Conservation (phyloP, 2,113 vertebrate genomes). For the Leucopternis melanops region DNA sequence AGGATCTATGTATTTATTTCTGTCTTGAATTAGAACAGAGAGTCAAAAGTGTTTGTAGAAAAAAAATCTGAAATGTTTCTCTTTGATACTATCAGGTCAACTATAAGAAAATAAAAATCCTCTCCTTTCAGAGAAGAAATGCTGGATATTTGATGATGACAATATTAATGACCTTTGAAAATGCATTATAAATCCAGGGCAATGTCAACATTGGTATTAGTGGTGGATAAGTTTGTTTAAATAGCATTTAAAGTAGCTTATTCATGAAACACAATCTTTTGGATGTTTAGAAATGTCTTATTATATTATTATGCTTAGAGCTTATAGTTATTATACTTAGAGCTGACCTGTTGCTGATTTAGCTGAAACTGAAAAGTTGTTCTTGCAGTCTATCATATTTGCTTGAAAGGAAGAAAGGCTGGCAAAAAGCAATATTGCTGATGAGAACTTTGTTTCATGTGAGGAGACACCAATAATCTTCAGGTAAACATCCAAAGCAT, state of each 20-base stretch:
- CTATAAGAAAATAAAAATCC: neutral
- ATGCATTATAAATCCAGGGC: neutral
- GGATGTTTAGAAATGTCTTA: slow-evolving; percentile 27
- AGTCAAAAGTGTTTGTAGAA: neutral
- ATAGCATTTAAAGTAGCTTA: slow-evolving; percentile 29
- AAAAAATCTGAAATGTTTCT: neutral
- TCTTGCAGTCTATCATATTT: neutral
- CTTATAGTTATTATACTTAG: neutral
- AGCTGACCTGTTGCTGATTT: neutral
- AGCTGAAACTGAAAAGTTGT: neutral
- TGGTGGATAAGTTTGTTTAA: slow-evolving; percentile 11
- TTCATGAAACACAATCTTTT: slow-evolving; percentile 18
- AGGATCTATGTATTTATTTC: neutral
- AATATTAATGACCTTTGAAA: slow-evolving; percentile 25
- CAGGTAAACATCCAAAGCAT: neutral
- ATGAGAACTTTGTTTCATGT: neutral
- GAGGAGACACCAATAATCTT: neutral
- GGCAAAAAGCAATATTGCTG: neutral
- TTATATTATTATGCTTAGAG: slow-evolving; percentile 14
- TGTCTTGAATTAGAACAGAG: neutral
- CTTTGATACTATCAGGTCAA: neutral
- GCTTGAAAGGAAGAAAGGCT: neutral
- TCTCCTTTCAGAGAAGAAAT: neutral
- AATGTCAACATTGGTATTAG: slow-evolving; percentile 1
- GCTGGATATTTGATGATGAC: neutral